Percentiles rank a stretch among this genome's conserved stretches.
These are phyloP conservation scores for Meghimatium bilineatum DNA, from an alignment of 2,888 invertebrate species.

Conservation along the genomic window DNA sequence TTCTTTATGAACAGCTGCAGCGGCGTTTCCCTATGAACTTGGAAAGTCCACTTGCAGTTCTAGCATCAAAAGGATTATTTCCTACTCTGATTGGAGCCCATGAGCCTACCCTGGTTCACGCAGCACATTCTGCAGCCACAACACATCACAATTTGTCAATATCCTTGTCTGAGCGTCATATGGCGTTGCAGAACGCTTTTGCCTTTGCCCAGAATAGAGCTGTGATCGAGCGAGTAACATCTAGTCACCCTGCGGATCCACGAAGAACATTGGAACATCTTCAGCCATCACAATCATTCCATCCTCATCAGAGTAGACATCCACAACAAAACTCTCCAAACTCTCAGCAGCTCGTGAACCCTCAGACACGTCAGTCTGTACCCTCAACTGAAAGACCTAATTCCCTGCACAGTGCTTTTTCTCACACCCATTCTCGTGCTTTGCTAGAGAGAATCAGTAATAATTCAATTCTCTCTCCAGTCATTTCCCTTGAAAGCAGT, in stretches of 20 bases:
- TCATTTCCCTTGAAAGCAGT: constrained; percentile 14
- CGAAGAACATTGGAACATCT: neutral
- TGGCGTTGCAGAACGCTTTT: constrained; percentile 34
- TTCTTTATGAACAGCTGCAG: constrained; percentile 5
- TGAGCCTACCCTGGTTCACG: neutral
- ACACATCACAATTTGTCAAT: neutral
- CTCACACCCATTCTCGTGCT: constrained; percentile 30
- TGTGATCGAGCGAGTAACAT: constrained; percentile 29
- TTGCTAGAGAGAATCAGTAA: constrained; percentile 34
- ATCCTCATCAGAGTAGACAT: neutral
- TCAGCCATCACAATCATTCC: neutral
- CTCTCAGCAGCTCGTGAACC: neutral
- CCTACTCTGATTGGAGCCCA: constrained; percentile 4
- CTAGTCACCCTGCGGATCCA: constrained; percentile 9
- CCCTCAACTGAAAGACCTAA: neutral
- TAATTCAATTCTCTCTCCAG: constrained; percentile 30
- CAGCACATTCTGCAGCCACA: neutral
- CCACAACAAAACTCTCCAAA: neutral
- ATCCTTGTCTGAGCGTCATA: neutral
- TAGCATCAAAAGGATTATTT: constrained; percentile 38
- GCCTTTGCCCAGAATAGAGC: constrained; percentile 26
- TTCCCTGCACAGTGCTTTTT: constrained; percentile 41
- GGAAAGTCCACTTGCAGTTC: constrained; percentile 17
- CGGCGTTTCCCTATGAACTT: neutral
- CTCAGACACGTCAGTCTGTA: neutral